A percentile compares a stretch with the other conserved stretches of the same genome.
Evolutionary conservation across 2,888 invertebrate genomes (phyloP).

Genomic region (Branchinecta sandiegonensis): DNA sequence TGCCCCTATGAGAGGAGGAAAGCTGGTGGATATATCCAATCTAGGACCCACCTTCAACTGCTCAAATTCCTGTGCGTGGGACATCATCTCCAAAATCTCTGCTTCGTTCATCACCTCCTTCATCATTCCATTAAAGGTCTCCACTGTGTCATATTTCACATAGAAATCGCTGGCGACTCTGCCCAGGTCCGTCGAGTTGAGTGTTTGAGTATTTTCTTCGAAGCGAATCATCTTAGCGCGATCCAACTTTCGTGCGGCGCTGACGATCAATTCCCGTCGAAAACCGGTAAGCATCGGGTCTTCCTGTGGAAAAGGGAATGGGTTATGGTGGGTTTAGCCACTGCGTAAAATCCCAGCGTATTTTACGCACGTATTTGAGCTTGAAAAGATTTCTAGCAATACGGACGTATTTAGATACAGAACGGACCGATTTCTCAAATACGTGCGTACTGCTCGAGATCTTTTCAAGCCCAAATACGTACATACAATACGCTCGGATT

Average conservation of each 20-base stretch:
- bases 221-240: constrained; percentile 87
- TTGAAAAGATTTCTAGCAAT: too few relatives aligned
- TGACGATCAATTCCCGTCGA: constrained; percentile 58
- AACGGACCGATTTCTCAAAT: too few relatives aligned
- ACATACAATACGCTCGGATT: too few relatives aligned
- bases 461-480: too few relatives aligned
- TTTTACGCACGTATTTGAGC: too few relatives aligned
- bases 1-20: too few relatives aligned
- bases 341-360: too few relatives aligned
- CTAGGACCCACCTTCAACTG: constrained; percentile 58
- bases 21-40: constrained; percentile 23
- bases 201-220: constrained; percentile 64
- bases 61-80: constrained; percentile 83
- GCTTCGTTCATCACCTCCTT: constrained; percentile 66
- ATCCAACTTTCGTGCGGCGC: constrained; percentile 71
- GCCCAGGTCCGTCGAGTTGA: constrained; percentile 59
- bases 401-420: too few relatives aligned
- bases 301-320: constrained; percentile 44
- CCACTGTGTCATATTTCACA: constrained; percentile 87
- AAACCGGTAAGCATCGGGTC: constrained; percentile 65
- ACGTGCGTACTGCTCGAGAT: too few relatives aligned
- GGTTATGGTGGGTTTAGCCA: too few relatives aligned
- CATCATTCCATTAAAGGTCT: constrained; percentile 72
- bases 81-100: constrained; percentile 76
- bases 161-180: constrained; percentile 96